A percentile compares a stretch with the other conserved stretches of the same genome.
Evolutionary conservation across 2,888 invertebrate species (phyloP).

Genomic region (Andrena bicolor): DNA sequence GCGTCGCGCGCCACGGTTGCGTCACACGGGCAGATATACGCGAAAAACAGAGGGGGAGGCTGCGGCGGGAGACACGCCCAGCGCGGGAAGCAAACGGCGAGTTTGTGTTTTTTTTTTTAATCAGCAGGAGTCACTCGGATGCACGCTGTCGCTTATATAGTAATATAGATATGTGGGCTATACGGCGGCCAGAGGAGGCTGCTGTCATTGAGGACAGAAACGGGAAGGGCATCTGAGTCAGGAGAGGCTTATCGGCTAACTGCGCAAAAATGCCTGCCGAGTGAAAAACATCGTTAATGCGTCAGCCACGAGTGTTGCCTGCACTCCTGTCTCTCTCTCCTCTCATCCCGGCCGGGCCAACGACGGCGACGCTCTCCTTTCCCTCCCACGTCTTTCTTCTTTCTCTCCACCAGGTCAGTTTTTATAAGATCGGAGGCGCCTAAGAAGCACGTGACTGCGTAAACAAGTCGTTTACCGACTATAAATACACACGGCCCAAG

Average conservation of each 20-base stretch:
- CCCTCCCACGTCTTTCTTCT: conserved; percentile 4
- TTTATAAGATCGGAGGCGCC: conserved; percentile 26
- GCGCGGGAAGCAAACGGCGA: not conserved
- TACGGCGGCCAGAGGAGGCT: not conserved
- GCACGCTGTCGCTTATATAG: not conserved
- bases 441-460: conserved; percentile 59
- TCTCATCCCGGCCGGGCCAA: not conserved
- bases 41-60: not conserved
- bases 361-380: not conserved
- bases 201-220: conserved; percentile 60
- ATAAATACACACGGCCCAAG: conserved; percentile 62
- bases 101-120: not conserved
- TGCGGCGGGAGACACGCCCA: conserved; percentile 28
- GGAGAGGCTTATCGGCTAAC: conserved; percentile 67
- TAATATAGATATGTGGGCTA: not conserved
- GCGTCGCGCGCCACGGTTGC: conserved; percentile 26
- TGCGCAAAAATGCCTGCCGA: conserved; percentile 67
- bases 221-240: conserved; percentile 73
- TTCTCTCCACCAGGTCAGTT: conserved; percentile 10
- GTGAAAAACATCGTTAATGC: conserved; percentile 67
- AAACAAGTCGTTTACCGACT: conserved; percentile 74
- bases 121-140: too few species aligned
- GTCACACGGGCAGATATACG: conserved; percentile 21
- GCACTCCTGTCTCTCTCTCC: not conserved
- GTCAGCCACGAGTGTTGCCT: conserved; percentile 36